Evolutionary conservation across 2,113 vertebrate genomes (phyloP).

Genomic region (Oryzias curvinotus): DNA sequence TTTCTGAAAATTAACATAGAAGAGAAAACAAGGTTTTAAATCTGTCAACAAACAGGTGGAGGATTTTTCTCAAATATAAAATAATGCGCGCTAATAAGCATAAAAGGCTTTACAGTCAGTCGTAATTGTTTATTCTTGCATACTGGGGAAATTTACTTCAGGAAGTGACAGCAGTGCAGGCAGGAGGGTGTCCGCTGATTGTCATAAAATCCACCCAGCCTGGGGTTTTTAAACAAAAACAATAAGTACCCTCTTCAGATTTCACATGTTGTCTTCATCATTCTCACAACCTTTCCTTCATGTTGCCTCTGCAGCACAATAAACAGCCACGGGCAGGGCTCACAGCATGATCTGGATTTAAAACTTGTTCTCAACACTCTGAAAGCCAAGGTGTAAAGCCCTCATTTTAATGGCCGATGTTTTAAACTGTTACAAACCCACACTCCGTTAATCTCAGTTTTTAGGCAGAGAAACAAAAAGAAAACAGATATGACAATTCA

Average conservation of each 20-base stretch:
- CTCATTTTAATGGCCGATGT: neutral
- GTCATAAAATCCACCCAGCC: neutral
- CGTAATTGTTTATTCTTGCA: too few relatives aligned
- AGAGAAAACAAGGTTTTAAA: too few relatives aligned
- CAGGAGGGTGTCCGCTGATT: neutral
- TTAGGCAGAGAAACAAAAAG: neutral
- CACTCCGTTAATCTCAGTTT: neutral
- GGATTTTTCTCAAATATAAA: too few relatives aligned
- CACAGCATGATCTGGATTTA: neutral
- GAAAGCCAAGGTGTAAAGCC: neutral
- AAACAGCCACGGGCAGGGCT: neutral
- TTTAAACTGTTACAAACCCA: neutral
- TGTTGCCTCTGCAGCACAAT: neutral
- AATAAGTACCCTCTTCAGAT: neutral
- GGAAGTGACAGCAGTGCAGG: too few relatives aligned
- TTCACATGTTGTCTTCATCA: neutral
- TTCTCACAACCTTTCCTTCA: too few relatives aligned
- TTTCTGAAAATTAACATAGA: too few relatives aligned
- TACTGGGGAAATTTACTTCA: too few relatives aligned
- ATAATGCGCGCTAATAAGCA: too few relatives aligned
- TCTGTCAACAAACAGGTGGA: too few relatives aligned
- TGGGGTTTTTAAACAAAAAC: neutral
- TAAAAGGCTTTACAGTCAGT: too few relatives aligned
- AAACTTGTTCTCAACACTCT: neutral
- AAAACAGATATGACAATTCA: neutral